Percentiles rank a stretch among this genome's conserved stretches.
phyloP scores from a whole-genome alignment of 2,888 invertebrate genomes.

The Junonia oenone region DNA sequence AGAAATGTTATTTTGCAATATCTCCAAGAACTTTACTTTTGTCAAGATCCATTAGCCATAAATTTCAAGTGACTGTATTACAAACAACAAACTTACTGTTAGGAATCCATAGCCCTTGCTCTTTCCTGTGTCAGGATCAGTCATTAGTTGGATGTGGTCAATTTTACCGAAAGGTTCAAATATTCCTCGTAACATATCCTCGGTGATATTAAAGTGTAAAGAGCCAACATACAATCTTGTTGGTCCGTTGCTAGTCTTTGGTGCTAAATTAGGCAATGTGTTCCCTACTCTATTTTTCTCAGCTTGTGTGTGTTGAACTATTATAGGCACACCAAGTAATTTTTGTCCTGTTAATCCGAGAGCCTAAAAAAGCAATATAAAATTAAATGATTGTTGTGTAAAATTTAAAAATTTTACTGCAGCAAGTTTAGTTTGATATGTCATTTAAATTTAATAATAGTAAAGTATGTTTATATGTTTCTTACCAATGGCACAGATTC shows the following conservation, averaged over 20 bases:
- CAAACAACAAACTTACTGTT: slow-evolving; percentile 83
- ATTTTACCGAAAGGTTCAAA: slow-evolving; percentile 99
- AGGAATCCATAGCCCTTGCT: slow-evolving; percentile 99
- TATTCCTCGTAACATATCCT: slow-evolving; percentile 98
- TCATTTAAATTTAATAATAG: too few species aligned
- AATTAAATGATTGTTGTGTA: not conserved
- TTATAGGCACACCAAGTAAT: slow-evolving; percentile 96
- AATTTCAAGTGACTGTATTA: too few species aligned
- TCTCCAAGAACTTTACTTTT: too few species aligned
- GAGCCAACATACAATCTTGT: slow-evolving; percentile 98
- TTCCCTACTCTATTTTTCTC: slow-evolving; percentile 96
- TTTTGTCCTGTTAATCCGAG: slow-evolving; percentile 97
- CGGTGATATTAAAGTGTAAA: slow-evolving; percentile 98
- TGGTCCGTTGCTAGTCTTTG: slow-evolving; percentile 94
- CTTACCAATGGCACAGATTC: slow-evolving; percentile 96
- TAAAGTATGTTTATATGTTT: not conserved
- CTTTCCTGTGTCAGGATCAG: slow-evolving; percentile 95
- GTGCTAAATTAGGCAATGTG: slow-evolving; percentile 90
- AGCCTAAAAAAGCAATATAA: slow-evolving; percentile 85
- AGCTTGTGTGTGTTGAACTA: slow-evolving; percentile 98
- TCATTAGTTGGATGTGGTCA: slow-evolving; percentile 95
- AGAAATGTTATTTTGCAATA: too few species aligned
- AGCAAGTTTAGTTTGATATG: too few species aligned
- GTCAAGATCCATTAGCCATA: too few species aligned
- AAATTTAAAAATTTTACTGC: too few species aligned